Conservation (phyloP, 30 jellyfish, hydroid and myxozoan genomes). For the Haliclystus octoradiatus region DNA sequence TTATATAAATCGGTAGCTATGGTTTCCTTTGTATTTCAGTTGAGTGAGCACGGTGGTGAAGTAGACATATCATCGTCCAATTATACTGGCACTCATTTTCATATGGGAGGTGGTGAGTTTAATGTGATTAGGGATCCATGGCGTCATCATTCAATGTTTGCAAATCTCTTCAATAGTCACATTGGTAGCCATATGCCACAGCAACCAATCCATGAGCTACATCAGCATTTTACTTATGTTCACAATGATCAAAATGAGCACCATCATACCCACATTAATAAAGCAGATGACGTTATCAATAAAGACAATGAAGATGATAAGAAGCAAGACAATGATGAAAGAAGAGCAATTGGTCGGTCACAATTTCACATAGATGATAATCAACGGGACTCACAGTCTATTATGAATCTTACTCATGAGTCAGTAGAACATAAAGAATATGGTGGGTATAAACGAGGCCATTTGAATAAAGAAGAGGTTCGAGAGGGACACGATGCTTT, state of each 20-base stretch:
- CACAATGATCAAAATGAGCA: conserved; percentile 65
- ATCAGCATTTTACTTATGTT: conserved; percentile 83
- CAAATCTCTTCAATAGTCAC: conserved; percentile 79
- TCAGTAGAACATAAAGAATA: neutral
- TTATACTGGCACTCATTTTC: conserved; percentile 73
- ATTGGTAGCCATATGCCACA: conserved; percentile 24
- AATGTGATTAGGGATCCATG: conserved; percentile 92
- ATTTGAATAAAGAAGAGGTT: neutral
- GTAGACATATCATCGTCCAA: conserved; percentile 57
- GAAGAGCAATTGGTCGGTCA: neutral
- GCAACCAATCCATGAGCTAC: conserved; percentile 67
- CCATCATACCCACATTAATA: conserved; percentile 47
- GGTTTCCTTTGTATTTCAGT: conserved; percentile 15
- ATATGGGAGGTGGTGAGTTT: conserved; percentile 92
- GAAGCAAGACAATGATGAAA: neutral
- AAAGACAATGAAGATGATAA: conserved; percentile 26
- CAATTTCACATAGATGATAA: neutral
- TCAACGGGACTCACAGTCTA: neutral
- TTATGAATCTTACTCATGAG: neutral
- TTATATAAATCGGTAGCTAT: neutral
- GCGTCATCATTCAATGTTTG: conserved; percentile 85
- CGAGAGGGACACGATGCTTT: neutral
- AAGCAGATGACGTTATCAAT: conserved; percentile 19
- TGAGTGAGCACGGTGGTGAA: conserved; percentile 86
- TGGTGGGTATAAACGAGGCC: neutral